A percentile compares a stretch with the other conserved stretches of the same genome.
Conservation (phyloP, 2,113 vertebrate species). For the Nanorana parkeri region DNA sequence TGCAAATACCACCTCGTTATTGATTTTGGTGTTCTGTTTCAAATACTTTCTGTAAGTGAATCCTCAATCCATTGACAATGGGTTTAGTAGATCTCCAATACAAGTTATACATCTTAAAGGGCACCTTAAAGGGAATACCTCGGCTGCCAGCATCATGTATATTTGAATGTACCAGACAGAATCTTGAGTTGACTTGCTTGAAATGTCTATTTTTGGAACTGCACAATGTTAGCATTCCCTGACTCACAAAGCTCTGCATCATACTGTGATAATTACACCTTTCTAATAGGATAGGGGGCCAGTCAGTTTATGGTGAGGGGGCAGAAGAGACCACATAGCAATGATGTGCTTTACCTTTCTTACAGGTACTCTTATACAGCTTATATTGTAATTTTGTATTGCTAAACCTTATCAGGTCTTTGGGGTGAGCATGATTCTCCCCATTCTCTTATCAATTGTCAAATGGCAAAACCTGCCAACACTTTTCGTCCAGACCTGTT, state of each 20-base stretch:
- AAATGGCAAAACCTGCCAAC: no score
- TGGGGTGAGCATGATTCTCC: no score
- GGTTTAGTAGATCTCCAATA: conserved; percentile 22
- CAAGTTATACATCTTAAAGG: conserved; percentile 9
- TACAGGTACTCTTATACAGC: no score
- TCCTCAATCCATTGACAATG: not conserved
- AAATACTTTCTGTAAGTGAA: not conserved
- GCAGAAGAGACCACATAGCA: no score
- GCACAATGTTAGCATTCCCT: not conserved
- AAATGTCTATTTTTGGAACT: conserved; percentile 19
- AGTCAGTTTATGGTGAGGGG: no score
- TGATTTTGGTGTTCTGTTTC: not conserved
- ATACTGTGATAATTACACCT: not conserved
- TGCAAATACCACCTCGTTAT: not conserved
- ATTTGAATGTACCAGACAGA: conserved; percentile 37
- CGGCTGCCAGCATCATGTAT: conserved; percentile 10
- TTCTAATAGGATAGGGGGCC: not conserved
- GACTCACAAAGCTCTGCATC: not conserved
- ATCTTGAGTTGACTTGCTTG: not conserved
- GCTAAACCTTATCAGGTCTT: no score
- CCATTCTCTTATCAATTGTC: no score
- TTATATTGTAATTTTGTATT: no score
- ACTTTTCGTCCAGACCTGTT: no score
- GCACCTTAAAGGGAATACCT: not conserved
- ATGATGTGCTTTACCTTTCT: no score